These are phyloP conservation scores for Tetragonisca angustula DNA, from an alignment of 2,888 invertebrate genomes.

Conservation along the genomic window DNA sequence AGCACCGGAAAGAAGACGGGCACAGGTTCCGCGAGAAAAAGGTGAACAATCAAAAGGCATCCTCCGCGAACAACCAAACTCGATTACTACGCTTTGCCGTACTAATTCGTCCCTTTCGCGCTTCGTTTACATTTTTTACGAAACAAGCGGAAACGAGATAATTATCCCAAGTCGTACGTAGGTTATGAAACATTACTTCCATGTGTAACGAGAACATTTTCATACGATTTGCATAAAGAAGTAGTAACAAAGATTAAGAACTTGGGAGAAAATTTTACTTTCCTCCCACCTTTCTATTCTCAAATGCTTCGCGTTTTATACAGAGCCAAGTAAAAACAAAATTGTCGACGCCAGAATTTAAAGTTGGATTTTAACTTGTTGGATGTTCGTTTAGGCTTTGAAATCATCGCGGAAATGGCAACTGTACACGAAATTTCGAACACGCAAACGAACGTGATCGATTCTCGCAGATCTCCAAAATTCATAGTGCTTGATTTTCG, in stretches of 20 bases:
- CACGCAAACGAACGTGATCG: no score
- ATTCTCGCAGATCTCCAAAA: no score
- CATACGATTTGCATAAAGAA: background rate
- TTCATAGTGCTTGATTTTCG: background rate
- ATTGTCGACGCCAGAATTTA: no score
- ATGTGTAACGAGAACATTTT: background rate
- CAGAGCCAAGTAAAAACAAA: background rate
- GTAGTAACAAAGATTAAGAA: background rate
- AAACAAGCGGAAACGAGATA: background rate
- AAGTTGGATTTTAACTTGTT: no score
- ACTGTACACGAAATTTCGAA: no score
- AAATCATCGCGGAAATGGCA: no score
- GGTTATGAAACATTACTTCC: background rate
- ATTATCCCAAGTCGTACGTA: background rate
- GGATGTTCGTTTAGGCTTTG: no score
- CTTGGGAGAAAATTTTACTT: background rate
- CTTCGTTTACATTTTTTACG: slow-evolving; percentile 18
- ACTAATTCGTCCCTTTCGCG: slow-evolving; percentile 21
- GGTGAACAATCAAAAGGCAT: slow-evolving; percentile 36
- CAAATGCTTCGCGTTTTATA: background rate
- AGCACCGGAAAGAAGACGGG: slow-evolving; percentile 19
- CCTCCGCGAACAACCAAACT: slow-evolving; percentile 34
- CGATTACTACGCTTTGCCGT: slow-evolving; percentile 37
- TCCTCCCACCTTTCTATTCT: background rate
- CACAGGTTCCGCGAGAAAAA: background rate